Evolutionary conservation across 2,888 invertebrate species (phyloP), one percentile per base, ranked within the genome.

Genomic region (Kryphioiulus occultus): DNA sequence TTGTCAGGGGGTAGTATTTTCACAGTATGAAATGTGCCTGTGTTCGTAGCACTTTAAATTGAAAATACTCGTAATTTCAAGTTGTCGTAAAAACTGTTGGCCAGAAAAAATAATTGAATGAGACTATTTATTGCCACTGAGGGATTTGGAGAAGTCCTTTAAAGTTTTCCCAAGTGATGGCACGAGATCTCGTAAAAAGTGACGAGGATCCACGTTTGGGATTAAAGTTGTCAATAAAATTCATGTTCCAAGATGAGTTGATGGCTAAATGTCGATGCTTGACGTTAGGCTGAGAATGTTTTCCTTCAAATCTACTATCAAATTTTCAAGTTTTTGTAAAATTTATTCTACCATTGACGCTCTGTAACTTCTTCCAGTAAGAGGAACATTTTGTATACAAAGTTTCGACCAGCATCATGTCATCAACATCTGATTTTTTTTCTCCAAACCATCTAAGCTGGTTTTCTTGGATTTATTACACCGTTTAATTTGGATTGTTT

Each of bases 31-130:
- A 17, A n/a, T n/a, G n/a, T 53, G n/a, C n/a, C 19, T 4, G 5
- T 53, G 53, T 53, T 53, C n/a, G 53, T 5, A 19, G 15, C 4
- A 53, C n/a, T 53, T 53, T 53, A 53, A 53, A 53, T 53, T 53
- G 53, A 53, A 53, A 53, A 53, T 53, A 53, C 53, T 53, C 53
- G 53, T 53, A 53, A 53, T 53, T 53, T n/a, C 53, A 53, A 53
- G 53, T 9, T 9, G 53, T 53, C 53, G 53, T 53, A 53, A 53
- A 53, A 53, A 19, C 9, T 53, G 53, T n/a, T 53, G 53, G n/a
- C 53, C 53, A n/a, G n/a, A 53, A 53, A n/a, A 53, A 53, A 53
- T 53, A 53, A 53, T 53, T 53, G 53, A 53, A 53, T n/a, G 53
- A 53, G 53, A 53, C n/a, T 53, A 53, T 53, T 53, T 53, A 53